Base-by-base conservation (phyloP, 2,797 vertebrate species). In the Antennarius maculatus region DNA sequence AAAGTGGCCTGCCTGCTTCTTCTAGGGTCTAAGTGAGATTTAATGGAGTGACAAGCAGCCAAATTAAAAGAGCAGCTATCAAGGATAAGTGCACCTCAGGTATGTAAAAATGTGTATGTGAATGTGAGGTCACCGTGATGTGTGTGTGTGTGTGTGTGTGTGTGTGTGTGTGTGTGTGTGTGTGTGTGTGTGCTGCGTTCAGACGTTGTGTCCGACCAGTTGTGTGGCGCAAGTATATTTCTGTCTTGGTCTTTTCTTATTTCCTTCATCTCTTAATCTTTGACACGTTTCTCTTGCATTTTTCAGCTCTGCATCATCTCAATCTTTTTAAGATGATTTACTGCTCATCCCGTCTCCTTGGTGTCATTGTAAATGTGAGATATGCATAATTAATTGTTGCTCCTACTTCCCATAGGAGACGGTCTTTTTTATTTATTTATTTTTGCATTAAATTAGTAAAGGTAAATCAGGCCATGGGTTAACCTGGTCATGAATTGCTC, bases 11-110 rank as follows among this genome's bases (percentile, higher is more conserved):
- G 65, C 51, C 83, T 71, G 54, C 61, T 82, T 73, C 65, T 71
- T 69, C 56, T 45, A 43, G 55, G 75, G 50, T 72, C 66, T 71
- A 74, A 76, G 76, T 76, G 66, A 84, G 78, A 74, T 71, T 57
- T 49, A 42, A 66, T 61, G 69, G 61, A 74, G 79, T 70, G 76
- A 81, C 72, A 64, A 79, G 71, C 53, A 66, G 65, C 71, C 47
- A 50, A 80, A 71, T 86, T 81, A 71, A 72, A 81, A 60, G 58
- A 76, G 67, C 65, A 71, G 63, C 61, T 67, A 61, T 75, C 10
- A 28, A 66, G 57, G 71, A 81, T 77, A 74, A 73, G 74, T 51
- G 58, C 10, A 10, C 12, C 49, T 72, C 46, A 59, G 68, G 70
- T 77, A 61, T 72, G 54, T 47, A 28, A 29, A 49, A 3, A 6